These are phyloP conservation scores for Neodontobutis hainanensis DNA, from an alignment of 2,113 vertebrate species.

Conservation along the genomic window DNA sequence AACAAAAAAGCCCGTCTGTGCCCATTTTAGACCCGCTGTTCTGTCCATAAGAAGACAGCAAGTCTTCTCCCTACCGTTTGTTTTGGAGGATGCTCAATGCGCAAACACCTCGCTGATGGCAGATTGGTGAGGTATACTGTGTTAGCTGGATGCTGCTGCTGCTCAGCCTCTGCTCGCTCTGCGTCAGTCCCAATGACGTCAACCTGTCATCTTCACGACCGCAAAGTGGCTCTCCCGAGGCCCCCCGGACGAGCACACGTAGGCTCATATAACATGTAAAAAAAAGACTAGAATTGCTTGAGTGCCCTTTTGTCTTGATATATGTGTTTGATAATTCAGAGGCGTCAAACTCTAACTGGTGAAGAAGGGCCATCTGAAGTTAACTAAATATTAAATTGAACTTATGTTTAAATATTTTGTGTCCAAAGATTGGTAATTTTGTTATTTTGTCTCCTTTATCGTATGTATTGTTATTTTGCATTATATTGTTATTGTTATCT, in stretches of 20 bases:
- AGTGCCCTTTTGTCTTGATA: too few relatives aligned
- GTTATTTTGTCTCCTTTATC: too few relatives aligned
- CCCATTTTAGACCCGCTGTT: neutral
- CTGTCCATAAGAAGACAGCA: neutral
- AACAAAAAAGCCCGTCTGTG: neutral
- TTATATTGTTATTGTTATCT: too few relatives aligned
- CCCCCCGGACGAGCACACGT: conserved; percentile 24
- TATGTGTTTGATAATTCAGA: too few relatives aligned
- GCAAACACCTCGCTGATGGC: conserved; percentile 41
- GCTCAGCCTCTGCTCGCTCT: conserved; percentile 49
- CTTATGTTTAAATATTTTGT: too few relatives aligned
- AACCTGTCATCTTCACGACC: conserved; percentile 57
- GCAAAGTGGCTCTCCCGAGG: conserved; percentile 47
- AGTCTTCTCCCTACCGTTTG: conserved; percentile 73
- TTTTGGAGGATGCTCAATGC: conserved; percentile 64
- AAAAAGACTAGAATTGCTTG: neutral
- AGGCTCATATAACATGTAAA: conserved; percentile 1
- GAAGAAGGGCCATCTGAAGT: too few relatives aligned
- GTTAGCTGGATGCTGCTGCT: conserved; percentile 58
- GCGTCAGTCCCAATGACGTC: conserved; percentile 80
- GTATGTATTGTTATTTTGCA: too few relatives aligned
- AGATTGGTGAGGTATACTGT: conserved; percentile 29
- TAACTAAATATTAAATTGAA: too few relatives aligned
- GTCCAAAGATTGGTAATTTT: too few relatives aligned
- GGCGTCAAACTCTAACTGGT: too few relatives aligned